Percentiles rank a stretch among this genome's conserved stretches.
phyloP scores from a whole-genome alignment of 2,113 vertebrate genomes.

The sheep (Ovis aries) region ARS-UI_Ramb_v3.0 NC_056060.1:95906001-95906500 shows the following conservation, averaged over 20 bases:
- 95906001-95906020: neutral
- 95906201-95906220: neutral
- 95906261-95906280: neutral
- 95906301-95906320: neutral
- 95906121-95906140: fast-evolving
- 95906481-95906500: neutral
- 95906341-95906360: neutral
- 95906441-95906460: neutral
- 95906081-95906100: neutral
- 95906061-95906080: fast-evolving
- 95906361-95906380: neutral
- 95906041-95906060: neutral
- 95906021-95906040: neutral
- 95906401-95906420: neutral
- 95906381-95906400: neutral
- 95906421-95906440: neutral
- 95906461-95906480: neutral
- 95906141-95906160: neutral
- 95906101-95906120: too few species aligned
- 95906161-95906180: neutral
- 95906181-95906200: neutral
- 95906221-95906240: fast-evolving
- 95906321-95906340: neutral
- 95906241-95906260: neutral
- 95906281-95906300: neutral